These are phyloP conservation scores for Lagocephalus sceleratus DNA, from an alignment of 2,797 vertebrate species.

Conservation along the genomic window DNA sequence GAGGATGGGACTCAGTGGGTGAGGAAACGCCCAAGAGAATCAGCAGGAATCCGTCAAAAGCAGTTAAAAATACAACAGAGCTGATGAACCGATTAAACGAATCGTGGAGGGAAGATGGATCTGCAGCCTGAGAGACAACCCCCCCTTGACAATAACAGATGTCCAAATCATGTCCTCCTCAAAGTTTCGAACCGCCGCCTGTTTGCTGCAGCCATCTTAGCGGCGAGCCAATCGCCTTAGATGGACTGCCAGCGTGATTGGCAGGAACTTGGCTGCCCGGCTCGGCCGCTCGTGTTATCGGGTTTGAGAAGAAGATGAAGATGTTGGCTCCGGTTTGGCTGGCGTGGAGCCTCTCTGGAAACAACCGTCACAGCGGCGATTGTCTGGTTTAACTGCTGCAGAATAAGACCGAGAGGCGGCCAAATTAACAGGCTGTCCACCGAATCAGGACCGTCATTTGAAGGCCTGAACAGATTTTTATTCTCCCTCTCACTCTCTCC, in stretches of 20 bases:
- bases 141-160: constrained; percentile 59
- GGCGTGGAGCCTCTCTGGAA: constrained; percentile 62
- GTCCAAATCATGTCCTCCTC: constrained; percentile 58
- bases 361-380: constrained; percentile 68
- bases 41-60: constrained; percentile 30
- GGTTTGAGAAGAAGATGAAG: constrained; percentile 55
- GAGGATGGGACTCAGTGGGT: constrained; percentile 18
- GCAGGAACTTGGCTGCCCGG: constrained; percentile 64
- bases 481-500: constrained; percentile 16
- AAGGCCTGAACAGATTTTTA: constrained; percentile 47
- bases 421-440: constrained; percentile 78
- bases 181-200: constrained; percentile 57
- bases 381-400: constrained; percentile 76
- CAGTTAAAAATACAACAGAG: constrained; percentile 57
- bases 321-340: constrained; percentile 68
- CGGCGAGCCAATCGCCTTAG: constrained; percentile 54
- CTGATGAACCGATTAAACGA: constrained; percentile 17
- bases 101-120: constrained; percentile 9
- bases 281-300: constrained; percentile 67
- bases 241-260: constrained; percentile 71
- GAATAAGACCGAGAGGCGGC: constrained; percentile 65
- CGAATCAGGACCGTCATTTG: constrained; percentile 67
- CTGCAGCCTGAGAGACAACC: constrained; percentile 37
- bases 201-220: constrained; percentile 54
- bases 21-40: constrained; percentile 46